These are phyloP conservation scores for Ericerus pela DNA, from an alignment of 1,140 invertebrate genomes.

Conservation along the genomic window DNA sequence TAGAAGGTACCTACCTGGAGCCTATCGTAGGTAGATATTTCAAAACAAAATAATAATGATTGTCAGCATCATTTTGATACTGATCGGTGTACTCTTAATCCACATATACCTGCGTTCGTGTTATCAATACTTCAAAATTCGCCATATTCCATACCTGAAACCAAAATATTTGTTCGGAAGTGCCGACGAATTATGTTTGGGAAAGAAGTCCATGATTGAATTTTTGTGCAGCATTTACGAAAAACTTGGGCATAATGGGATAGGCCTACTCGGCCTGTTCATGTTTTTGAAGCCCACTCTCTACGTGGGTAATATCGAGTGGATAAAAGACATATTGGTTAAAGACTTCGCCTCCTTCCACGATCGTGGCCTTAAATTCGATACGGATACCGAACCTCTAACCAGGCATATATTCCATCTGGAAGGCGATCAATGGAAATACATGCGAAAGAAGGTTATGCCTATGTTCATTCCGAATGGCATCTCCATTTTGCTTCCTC, in stretches of 20 bases:
- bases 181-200: neutral
- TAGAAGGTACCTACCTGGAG: too few relatives aligned
- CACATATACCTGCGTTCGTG: neutral
- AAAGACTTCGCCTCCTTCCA: conserved; percentile 35
- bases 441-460: conserved; percentile 27
- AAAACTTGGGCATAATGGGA: neutral
- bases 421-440: conserved; percentile 24
- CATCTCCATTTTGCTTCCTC: conserved; percentile 37
- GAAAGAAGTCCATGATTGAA: neutral
- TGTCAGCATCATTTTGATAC: neutral
- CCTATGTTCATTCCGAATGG: conserved; percentile 38
- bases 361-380: conserved; percentile 28
- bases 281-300: conserved; percentile 27
- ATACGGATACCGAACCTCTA: conserved; percentile 36
- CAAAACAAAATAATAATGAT: too few relatives aligned
- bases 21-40: too few relatives aligned
- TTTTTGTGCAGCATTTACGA: neutral
- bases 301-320: conserved; percentile 31
- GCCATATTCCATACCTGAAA: neutral
- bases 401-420: conserved; percentile 37
- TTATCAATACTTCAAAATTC: neutral
- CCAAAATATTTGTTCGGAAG: neutral
- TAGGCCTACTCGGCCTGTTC: conserved; percentile 18
- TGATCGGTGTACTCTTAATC: neutral
- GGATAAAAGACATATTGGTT: conserved; percentile 34